phyloP scores from a whole-genome alignment of 2,113 vertebrate genomes.

The Ia io region DNA sequence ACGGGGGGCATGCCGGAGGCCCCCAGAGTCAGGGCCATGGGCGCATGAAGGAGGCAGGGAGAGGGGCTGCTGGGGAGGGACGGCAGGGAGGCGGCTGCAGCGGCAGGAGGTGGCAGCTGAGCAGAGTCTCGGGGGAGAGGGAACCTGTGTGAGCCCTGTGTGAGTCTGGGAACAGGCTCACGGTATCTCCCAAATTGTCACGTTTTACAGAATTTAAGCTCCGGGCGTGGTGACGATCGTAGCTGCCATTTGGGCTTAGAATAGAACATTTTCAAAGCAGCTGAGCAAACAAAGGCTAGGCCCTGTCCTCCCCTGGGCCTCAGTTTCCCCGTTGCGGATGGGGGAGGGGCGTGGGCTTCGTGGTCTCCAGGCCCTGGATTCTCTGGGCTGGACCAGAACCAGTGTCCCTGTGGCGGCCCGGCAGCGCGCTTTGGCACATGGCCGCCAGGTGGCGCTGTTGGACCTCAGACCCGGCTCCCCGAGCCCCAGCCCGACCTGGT shows the following conservation, averaged over 20 bases:
- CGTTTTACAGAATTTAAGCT: not conserved
- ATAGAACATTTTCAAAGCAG: not conserved
- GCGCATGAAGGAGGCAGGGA: not conserved
- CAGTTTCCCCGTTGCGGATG: fast-evolving
- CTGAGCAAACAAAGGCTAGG: no score
- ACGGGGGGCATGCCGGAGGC: fast-evolving
- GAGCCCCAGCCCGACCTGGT: fast-evolving
- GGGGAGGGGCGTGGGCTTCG: fast-evolving
- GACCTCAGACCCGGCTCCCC: not conserved
- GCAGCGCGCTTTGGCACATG: fast-evolving
- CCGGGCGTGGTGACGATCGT: fast-evolving
- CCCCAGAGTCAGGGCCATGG: fast-evolving
- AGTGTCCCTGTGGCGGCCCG: fast-evolving
- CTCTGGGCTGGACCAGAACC: not conserved
- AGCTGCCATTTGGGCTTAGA: not conserved
- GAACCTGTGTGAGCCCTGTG: not conserved
- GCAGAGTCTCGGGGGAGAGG: not conserved
- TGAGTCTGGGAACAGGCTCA: not conserved
- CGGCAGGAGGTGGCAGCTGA: not conserved
- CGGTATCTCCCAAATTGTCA: not conserved
- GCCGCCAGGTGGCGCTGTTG: conserved; percentile 81
- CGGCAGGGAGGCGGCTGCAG: no score
- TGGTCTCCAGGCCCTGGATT: not conserved
- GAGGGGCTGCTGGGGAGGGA: no score
- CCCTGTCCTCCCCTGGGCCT: not conserved